phyloP scores from a whole-genome alignment of 1,140 invertebrate genomes.

The Zeugodacus cucurbitae region DNA sequence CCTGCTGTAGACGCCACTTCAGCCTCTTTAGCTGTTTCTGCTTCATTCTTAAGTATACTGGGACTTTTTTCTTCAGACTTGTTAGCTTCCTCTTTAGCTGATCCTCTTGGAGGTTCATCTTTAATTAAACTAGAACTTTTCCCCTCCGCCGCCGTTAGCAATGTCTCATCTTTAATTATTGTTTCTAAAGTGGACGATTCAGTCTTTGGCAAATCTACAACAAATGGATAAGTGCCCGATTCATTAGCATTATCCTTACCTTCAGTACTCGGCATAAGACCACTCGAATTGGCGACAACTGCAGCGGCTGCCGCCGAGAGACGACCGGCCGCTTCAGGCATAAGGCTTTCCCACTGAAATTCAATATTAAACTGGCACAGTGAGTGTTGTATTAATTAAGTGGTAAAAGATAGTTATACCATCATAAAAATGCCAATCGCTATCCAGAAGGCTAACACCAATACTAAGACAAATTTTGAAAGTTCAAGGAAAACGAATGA shows the following conservation, averaged over 20 bases:
- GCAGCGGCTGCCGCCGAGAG: background rate
- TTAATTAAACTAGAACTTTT: background rate
- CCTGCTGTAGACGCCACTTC: background rate
- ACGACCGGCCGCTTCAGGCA: background rate
- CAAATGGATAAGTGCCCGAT: background rate
- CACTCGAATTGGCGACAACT: background rate
- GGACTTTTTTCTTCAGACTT: no score
- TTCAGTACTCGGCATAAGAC: background rate
- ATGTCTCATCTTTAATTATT: background rate
- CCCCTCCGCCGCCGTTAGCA: background rate
- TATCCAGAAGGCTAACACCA: conserved; percentile 4
- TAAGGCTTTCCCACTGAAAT: conserved; percentile 11
- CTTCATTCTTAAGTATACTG: no score
- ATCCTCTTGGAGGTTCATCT: background rate
- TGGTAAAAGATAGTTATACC: background rate
- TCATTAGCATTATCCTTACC: background rate
- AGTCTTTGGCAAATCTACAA: conserved; percentile 17
- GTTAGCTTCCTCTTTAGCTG: background rate
- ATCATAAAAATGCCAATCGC: background rate
- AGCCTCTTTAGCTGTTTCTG: no score
- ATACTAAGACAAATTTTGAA: background rate
- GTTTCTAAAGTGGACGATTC: background rate
- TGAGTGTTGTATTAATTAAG: background rate
- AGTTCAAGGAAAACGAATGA: background rate
- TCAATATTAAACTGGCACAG: background rate